A percentile compares a stretch with the other conserved stretches of the same genome.
Conservation (phyloP, 2,797 vertebrate species). For the Takifugu rubripes region DNA sequence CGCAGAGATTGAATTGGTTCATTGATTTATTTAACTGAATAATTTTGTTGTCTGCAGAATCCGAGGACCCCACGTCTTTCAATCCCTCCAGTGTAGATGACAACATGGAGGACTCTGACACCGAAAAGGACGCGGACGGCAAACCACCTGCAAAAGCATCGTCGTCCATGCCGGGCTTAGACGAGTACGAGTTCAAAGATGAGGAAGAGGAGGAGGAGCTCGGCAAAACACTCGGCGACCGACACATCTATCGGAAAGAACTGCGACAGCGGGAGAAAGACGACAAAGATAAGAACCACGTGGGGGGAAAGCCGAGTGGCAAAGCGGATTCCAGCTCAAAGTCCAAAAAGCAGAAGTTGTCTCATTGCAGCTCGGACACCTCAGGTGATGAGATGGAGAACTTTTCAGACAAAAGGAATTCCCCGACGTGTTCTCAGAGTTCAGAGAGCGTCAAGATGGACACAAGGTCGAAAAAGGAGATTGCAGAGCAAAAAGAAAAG, state of each 20-base stretch:
- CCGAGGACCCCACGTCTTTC: conserved; percentile 90
- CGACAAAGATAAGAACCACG: conserved; percentile 82
- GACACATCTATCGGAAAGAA: conserved; percentile 89
- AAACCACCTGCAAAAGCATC: conserved; percentile 83
- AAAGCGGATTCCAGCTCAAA: conserved; percentile 85
- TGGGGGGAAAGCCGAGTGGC: conserved; percentile 82
- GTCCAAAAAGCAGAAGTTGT: conserved; percentile 86
- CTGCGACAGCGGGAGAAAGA: conserved; percentile 85
- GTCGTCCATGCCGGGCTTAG: conserved; percentile 82
- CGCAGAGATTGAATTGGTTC: not conserved
- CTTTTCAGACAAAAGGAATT: conserved; percentile 83
- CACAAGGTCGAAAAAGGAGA: conserved; percentile 83
- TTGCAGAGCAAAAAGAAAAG: conserved; percentile 88
- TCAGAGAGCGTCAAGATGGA: conserved; percentile 83
- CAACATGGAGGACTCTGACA: conserved; percentile 90
- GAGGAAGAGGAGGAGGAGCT: conserved; percentile 89
- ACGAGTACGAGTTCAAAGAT: conserved; percentile 99
- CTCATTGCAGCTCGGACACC: conserved; percentile 92
- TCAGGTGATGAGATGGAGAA: conserved; percentile 93
- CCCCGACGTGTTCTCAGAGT: conserved; percentile 79
- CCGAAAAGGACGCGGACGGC: conserved; percentile 87
- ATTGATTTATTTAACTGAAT: not conserved
- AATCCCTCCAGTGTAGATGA: conserved; percentile 96
- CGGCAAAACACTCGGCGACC: conserved; percentile 90
- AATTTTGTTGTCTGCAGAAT: conserved; percentile 76